These are phyloP conservation scores for Petrocephalus microphthalmus DNA, from an alignment of 2,113 vertebrate species.

Conservation along the genomic window DNA sequence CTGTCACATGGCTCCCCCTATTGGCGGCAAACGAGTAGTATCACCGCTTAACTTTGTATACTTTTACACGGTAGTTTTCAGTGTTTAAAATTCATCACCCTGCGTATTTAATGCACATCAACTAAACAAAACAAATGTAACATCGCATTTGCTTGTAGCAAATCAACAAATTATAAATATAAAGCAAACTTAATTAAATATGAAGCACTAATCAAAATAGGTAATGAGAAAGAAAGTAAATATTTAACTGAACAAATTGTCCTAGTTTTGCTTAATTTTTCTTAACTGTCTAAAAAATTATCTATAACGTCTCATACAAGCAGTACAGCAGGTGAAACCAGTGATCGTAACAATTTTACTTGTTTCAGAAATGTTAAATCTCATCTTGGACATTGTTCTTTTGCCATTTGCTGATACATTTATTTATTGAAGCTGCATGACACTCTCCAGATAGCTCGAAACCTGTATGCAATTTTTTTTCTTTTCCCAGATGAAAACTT, in stretches of 20 bases:
- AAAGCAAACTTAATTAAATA: neutral
- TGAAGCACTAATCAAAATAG: neutral
- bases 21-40: constrained; percentile 32
- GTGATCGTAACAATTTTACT: neutral
- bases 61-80: neutral
- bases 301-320: neutral
- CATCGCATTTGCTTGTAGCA: neutral
- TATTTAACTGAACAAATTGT: neutral
- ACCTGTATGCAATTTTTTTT: neutral
- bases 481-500: neutral
- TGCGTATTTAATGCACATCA: neutral
- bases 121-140: neutral
- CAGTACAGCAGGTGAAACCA: neutral
- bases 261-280: neutral
- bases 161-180: neutral
- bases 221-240: neutral
- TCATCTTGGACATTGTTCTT: neutral
- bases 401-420: neutral
- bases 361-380: neutral
- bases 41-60: neutral
- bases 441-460: neutral
- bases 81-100: neutral
- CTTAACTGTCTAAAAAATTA: neutral
- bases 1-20: constrained; percentile 55
- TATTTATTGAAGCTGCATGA: neutral